phyloP scores from a whole-genome alignment of 2,113 vertebrate species.

The Sterrhoptilus dennistouni region DNA sequence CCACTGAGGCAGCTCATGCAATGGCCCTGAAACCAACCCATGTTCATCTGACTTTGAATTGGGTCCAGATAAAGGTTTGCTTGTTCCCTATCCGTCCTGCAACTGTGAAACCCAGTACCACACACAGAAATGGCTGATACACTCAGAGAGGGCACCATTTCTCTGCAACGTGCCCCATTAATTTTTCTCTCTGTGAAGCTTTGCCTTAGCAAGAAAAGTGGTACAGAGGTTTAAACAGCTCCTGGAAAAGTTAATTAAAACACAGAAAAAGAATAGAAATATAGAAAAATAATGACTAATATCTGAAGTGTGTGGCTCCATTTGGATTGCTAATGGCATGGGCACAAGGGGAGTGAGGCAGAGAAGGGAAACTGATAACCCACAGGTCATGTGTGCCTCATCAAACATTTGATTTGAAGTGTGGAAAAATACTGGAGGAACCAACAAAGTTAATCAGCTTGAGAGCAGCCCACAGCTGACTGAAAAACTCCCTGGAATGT shows the following conservation, averaged over 20 bases:
- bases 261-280: background rate
- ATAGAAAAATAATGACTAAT: background rate
- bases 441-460: background rate
- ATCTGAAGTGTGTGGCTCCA: background rate
- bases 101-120: background rate
- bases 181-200: background rate
- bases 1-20: background rate
- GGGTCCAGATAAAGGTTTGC: background rate
- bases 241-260: slow-evolving; percentile 17
- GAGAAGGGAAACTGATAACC: background rate
- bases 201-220: background rate
- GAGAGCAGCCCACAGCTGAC: background rate
- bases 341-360: background rate
- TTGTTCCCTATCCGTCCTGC: background rate
- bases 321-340: background rate
- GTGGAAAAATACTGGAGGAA: background rate
- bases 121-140: background rate
- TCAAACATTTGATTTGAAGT: background rate
- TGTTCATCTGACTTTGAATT: background rate
- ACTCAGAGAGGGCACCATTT: background rate
- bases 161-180: background rate
- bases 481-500: background rate
- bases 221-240: background rate
- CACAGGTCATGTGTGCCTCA: background rate
- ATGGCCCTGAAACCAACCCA: rapidly evolving